Conservation (phyloP, 2,888 invertebrate genomes). For the Eristalis intricaria region DNA sequence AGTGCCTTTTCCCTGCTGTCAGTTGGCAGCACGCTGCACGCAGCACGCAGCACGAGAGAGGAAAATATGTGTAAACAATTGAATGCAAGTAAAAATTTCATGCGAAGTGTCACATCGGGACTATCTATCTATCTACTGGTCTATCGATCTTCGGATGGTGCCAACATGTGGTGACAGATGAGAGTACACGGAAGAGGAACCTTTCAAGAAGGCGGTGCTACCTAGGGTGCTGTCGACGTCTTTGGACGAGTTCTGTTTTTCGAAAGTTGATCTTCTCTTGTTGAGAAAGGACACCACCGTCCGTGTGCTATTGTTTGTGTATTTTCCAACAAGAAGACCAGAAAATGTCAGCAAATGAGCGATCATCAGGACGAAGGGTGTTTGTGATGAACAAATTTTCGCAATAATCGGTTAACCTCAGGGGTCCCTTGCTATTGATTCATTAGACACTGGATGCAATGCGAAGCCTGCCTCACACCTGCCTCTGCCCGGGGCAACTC, state of each 20-base stretch:
- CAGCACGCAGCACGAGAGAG: slow-evolving; percentile 56
- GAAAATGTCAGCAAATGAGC: slow-evolving; percentile 71
- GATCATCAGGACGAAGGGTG: slow-evolving; percentile 68
- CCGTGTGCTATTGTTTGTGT: slow-evolving; percentile 37
- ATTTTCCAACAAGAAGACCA: slow-evolving; percentile 58
- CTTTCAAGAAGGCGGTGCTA: slow-evolving; percentile 61
- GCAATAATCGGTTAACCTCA: slow-evolving; percentile 72
- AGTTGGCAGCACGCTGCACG: slow-evolving; percentile 28
- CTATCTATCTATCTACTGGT: slow-evolving; percentile 6
- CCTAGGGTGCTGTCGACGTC: slow-evolving; percentile 66
- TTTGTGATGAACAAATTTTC: slow-evolving; percentile 69
- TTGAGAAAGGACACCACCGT: slow-evolving; percentile 37
- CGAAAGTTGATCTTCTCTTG: slow-evolving; percentile 41
- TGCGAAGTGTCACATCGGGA: slow-evolving; percentile 56
- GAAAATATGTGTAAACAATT: slow-evolving; percentile 48
- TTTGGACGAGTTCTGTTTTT: slow-evolving; percentile 39
- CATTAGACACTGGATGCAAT: slow-evolving; percentile 26
- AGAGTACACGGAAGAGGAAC: slow-evolving; percentile 59
- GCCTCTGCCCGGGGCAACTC: slow-evolving; percentile 51
- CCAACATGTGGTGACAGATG: slow-evolving; percentile 72
- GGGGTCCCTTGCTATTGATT: slow-evolving; percentile 64
- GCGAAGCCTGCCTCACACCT: slow-evolving; percentile 45
- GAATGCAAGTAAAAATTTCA: slow-evolving; percentile 33
- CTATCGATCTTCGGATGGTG: slow-evolving; percentile 68
- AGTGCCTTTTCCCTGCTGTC: slow-evolving; percentile 40